A percentile compares a stretch with the other conserved stretches of the same genome.
Conservation (phyloP, 2,888 invertebrate genomes). For the Choreutis nemorana region DNA sequence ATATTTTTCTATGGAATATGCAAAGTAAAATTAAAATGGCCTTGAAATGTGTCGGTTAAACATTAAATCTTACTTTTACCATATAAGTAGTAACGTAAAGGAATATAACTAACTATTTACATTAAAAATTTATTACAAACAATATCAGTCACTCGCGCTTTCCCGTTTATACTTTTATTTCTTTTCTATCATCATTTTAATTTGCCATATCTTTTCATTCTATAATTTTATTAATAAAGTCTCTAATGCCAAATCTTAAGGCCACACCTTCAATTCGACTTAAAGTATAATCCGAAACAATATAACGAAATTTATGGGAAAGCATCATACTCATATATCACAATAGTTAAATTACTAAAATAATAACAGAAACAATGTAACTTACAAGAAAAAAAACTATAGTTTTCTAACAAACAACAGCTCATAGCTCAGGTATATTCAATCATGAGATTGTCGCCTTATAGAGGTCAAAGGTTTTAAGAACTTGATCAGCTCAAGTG, state of each 20-base stretch:
- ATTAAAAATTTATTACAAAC: slow-evolving; percentile 23
- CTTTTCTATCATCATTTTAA: slow-evolving; percentile 8
- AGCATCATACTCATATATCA: neutral
- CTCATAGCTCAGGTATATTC: slow-evolving; percentile 7
- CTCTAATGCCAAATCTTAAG: slow-evolving; percentile 34
- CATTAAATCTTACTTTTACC: no score
- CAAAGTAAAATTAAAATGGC: no score
- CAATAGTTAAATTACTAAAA: neutral
- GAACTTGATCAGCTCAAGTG: no score
- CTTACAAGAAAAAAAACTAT: slow-evolving; percentile 2
- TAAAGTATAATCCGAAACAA: slow-evolving; percentile 6
- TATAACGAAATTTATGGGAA: neutral
- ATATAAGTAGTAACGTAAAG: slow-evolving; percentile 39
- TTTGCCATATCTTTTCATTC: slow-evolving; percentile 9
- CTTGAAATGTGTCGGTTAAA: no score
- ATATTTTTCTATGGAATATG: no score
- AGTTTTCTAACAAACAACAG: no score
- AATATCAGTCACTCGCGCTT: slow-evolving; percentile 26
- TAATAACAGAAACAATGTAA: slow-evolving; percentile 1
- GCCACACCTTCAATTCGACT: slow-evolving; percentile 38
- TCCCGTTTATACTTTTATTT: slow-evolving; percentile 13
- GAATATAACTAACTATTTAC: slow-evolving; percentile 32
- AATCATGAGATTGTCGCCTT: no score
- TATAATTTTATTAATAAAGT: slow-evolving; percentile 13
- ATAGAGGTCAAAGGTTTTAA: no score